Evolutionary conservation across 53 echinoderm and acorn worm genomes (phyloP).

Genomic region (Zoroaster sp.): DNA sequence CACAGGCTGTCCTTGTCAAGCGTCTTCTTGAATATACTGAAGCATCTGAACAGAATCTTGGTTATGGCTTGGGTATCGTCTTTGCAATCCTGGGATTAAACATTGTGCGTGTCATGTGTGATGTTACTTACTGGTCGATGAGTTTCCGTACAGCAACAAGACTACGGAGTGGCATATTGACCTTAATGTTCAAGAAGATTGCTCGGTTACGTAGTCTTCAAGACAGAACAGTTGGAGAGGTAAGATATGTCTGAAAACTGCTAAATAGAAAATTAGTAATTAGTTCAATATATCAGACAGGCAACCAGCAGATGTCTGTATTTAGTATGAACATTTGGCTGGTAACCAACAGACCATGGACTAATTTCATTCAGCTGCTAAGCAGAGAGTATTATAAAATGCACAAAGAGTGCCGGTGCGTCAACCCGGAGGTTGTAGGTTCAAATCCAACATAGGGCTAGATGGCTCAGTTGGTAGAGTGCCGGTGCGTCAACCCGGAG

Average conservation of each 20-base stretch:
- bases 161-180: conserved; percentile 70
- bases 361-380: too few relatives aligned
- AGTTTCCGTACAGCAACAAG: conserved; percentile 80
- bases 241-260: not conserved
- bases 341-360: too few relatives aligned
- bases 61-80: conserved; percentile 70
- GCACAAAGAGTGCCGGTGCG: too few relatives aligned
- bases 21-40: conserved; percentile 75
- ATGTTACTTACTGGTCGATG: conserved; percentile 75
- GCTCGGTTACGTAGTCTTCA: conserved; percentile 79
- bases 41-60: conserved; percentile 42
- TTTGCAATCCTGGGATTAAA: conserved; percentile 65
- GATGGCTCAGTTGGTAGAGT: too few relatives aligned
- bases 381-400: too few relatives aligned
- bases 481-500: too few relatives aligned
- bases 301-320: too few relatives aligned
- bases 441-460: too few relatives aligned
- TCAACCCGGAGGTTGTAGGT: too few relatives aligned
- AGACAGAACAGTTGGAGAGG: conserved; percentile 93
- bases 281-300: too few relatives aligned
- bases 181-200: conserved; percentile 78
- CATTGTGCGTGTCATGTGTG: conserved; percentile 64
- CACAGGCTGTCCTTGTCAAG: conserved; percentile 81
- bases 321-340: too few relatives aligned
- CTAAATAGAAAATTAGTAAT: too few relatives aligned